These are phyloP conservation scores for Neoscelio sp. DNA, from an alignment of 2,888 invertebrate genomes.

Conservation along the genomic window DNA sequence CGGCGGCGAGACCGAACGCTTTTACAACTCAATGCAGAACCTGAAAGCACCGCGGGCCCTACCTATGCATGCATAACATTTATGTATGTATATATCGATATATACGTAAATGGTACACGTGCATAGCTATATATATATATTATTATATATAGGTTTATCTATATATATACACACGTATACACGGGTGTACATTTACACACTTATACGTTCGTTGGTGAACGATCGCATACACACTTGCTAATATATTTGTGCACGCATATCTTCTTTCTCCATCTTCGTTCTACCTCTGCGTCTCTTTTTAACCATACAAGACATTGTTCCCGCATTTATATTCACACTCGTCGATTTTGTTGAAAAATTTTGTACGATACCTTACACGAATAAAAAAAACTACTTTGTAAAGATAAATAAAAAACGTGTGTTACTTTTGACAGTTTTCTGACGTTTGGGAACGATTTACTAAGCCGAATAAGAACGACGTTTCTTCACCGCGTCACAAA, in stretches of 20 bases:
- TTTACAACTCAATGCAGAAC: constrained; percentile 83
- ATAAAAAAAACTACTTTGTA: too few species aligned
- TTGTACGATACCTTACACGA: too few species aligned
- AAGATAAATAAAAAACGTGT: too few species aligned
- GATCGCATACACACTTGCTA: constrained; percentile 55
- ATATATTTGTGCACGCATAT: constrained; percentile 60
- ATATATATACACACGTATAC: constrained; percentile 2
- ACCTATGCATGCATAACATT: constrained; percentile 59
- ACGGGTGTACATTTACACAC: constrained; percentile 1
- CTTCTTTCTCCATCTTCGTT: constrained; percentile 55
- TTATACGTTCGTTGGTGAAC: background rate
- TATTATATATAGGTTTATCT: background rate
- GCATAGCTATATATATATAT: constrained; percentile 33
- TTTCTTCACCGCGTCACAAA: too few species aligned
- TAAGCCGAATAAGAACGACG: too few species aligned
- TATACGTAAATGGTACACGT: constrained; percentile 65
- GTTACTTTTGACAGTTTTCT: too few species aligned
- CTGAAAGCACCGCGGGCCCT: constrained; percentile 74
- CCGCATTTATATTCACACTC: constrained; percentile 73
- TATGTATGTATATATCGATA: constrained; percentile 38
- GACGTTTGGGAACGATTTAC: too few species aligned
- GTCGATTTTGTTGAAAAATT: too few species aligned
- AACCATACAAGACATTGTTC: constrained; percentile 75
- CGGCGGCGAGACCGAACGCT: constrained; percentile 81
- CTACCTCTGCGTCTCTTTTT: constrained; percentile 63